Base-by-base conservation (phyloP, 2,113 vertebrate genomes). In the Crotalus helleri region DNA sequence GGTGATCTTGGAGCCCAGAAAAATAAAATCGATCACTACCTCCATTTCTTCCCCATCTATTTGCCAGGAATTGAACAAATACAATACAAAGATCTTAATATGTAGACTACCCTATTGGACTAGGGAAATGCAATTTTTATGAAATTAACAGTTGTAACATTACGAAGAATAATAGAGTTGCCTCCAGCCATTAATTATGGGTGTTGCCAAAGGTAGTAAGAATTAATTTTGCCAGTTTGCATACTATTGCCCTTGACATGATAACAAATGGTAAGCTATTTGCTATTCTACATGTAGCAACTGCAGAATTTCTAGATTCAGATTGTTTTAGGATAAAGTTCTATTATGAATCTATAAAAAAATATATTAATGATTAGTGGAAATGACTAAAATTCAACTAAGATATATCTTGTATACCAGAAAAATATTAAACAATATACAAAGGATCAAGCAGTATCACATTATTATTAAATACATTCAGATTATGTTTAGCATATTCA, bases 401-500 rank as follows among this genome's bases (percentile, higher is more conserved):
- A 74, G 33, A 74, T 0, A 57, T 57, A 74, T 17, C 64, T 74
- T 33, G 13, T 74, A 87, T 87, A 87, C 44, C 51, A 46, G 21
- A 49, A 86, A 51, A 87, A 74, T 49, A 87, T 49, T 51, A 87
- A 87, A 51, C 33, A 74, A 33, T 74, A 74, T 74, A 33, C n/a
- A 61, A 33, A 74, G 13, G 12, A 33, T 74, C n/a, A 74, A 74
- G n/a, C 29, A 33, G n/a, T 33, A 33, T 74, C 64, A 74, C 64
- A 33, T 69, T 33, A 69, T 69, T 69, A 69, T 69, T 87, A 29
- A 58, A 69, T 55, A 91, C 53, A 58, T 59, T 90, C 23, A 93
- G 26, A 89, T 93, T 94, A 85, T 58, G 49, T 0, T 6, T 93
- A 87, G 12, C 3, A 94, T 93, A 86, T 90, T 88, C 94, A 94